Conservation (phyloP, 1,140 invertebrate genomes). For the Ctenoplectra terminalis region DNA sequence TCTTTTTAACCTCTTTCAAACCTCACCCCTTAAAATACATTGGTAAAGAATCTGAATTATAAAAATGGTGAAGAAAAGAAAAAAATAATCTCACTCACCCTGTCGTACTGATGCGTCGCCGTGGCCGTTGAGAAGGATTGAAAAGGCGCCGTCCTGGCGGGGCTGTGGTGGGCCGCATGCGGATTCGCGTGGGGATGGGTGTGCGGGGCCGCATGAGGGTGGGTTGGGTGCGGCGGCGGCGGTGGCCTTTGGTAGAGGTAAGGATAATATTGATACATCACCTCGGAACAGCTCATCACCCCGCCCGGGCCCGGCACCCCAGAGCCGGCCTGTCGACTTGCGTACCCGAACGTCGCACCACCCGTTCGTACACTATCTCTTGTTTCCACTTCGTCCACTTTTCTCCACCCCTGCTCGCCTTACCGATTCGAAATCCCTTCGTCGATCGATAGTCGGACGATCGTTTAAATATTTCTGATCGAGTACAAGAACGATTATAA, state of each 20-base stretch:
- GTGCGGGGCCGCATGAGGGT: conserved; percentile 79
- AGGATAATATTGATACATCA: conserved; percentile 86
- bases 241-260: conserved; percentile 84
- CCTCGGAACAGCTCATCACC: conserved; percentile 86
- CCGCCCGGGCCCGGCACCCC: conserved; percentile 81
- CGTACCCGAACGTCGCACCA: conserved; percentile 82
- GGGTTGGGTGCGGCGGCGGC: conserved; percentile 80
- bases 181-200: conserved; percentile 77
- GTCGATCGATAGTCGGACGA: background rate
- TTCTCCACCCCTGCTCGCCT: conserved; percentile 21
- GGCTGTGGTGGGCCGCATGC: conserved; percentile 80
- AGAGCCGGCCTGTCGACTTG: conserved; percentile 81
- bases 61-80: too few relatives aligned
- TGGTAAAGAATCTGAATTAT: too few relatives aligned
- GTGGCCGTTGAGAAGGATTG: conserved; percentile 80
- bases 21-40: too few relatives aligned
- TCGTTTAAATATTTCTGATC: background rate
- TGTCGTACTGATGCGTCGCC: conserved; percentile 83
- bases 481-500: too few relatives aligned
- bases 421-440: background rate
- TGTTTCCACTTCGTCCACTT: conserved; percentile 74
- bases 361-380: conserved; percentile 74
- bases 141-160: conserved; percentile 81
- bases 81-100: conserved; percentile 78
- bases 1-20: too few relatives aligned